Percentiles rank a stretch among this genome's conserved stretches.
phyloP scores from a whole-genome alignment of 2,113 vertebrate genomes.

The Donacobius atricapilla region DNA sequence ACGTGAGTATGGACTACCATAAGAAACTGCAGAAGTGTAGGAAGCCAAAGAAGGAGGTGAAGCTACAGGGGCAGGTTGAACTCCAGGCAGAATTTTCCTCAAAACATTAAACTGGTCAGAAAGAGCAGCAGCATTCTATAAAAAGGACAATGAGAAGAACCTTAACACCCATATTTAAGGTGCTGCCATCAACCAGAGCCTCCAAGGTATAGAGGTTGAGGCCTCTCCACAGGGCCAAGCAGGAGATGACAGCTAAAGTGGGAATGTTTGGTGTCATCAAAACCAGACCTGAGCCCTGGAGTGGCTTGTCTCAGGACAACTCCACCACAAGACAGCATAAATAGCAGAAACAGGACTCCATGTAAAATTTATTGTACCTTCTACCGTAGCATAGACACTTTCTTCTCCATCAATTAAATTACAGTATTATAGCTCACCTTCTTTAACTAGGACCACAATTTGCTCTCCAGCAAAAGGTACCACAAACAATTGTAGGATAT shows the following conservation, averaged over 20 bases:
- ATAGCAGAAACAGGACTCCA: not conserved
- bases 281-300: not conserved
- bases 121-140: not conserved
- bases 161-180: not conserved
- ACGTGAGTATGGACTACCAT: not conserved
- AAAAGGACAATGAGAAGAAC: not conserved
- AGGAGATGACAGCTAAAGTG: not conserved
- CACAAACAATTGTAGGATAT: not conserved
- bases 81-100: not conserved
- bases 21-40: not conserved
- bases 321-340: not conserved
- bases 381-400: not conserved
- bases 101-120: not conserved
- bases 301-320: not conserved
- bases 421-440: not conserved
- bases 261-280: not conserved
- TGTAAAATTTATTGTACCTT: not conserved
- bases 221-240: not conserved
- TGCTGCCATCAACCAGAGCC: not conserved
- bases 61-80: not conserved
- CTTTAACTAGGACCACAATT: not conserved
- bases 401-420: not conserved
- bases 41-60: not conserved
- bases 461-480: not conserved
- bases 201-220: not conserved